These are phyloP conservation scores for Chalcis sispes DNA, from an alignment of 2,888 invertebrate species.

Conservation along the genomic window DNA sequence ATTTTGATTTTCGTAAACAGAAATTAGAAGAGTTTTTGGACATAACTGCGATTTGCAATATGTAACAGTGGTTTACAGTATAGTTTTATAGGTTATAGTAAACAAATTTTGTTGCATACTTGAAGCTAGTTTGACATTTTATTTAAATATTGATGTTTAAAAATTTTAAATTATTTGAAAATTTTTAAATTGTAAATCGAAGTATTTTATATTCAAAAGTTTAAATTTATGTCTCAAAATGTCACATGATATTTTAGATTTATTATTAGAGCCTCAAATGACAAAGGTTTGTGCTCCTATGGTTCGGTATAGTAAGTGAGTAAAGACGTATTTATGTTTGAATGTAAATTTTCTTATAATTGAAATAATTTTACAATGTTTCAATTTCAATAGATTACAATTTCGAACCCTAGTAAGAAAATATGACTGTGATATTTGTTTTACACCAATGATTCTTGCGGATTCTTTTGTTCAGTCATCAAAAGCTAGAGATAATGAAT, in stretches of 20 bases:
- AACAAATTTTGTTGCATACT: too few relatives aligned
- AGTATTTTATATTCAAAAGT: background rate
- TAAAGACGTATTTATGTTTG: slow-evolving; percentile 49
- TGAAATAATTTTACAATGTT: background rate
- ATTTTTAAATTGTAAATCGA: background rate
- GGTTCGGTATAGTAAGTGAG: slow-evolving; percentile 94
- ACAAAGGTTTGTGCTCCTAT: slow-evolving; percentile 94
- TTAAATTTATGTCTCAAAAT: slow-evolving; percentile 56
- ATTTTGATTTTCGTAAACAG: too few relatives aligned
- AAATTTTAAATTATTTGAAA: background rate
- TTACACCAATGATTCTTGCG: slow-evolving; percentile 97
- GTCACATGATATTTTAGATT: slow-evolving; percentile 78
- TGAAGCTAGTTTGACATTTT: too few relatives aligned
- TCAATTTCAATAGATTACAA: slow-evolving; percentile 79
- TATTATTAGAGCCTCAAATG: slow-evolving; percentile 80
- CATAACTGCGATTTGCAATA: too few relatives aligned
- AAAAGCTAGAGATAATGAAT: slow-evolving; percentile 90
- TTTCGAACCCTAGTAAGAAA: slow-evolving; percentile 86
- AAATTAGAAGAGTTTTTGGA: too few relatives aligned
- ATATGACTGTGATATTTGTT: slow-evolving; percentile 92
- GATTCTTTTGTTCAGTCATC: slow-evolving; percentile 93
- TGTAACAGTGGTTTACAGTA: too few relatives aligned
- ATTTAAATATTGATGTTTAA: too few relatives aligned
- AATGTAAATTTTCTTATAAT: background rate
- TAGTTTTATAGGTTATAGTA: too few relatives aligned